phyloP scores from a whole-genome alignment of 2,113 vertebrate genomes.

The Ictidomys tridecemlineatus region DNA sequence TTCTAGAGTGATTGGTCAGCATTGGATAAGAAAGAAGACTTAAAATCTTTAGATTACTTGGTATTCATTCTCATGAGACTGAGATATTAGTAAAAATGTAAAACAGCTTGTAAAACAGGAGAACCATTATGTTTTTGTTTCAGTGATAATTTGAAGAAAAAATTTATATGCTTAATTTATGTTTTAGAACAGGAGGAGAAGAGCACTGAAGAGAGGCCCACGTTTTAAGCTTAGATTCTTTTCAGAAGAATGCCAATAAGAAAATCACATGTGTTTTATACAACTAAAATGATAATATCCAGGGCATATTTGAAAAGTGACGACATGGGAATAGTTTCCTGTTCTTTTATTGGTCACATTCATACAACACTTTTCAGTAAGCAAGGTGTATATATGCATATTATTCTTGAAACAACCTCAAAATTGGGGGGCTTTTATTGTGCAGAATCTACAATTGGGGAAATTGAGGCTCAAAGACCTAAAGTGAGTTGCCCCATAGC shows the following conservation, averaged over 20 bases:
- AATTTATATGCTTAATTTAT: neutral
- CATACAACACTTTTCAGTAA: neutral
- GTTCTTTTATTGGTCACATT: neutral
- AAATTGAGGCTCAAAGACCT: neutral
- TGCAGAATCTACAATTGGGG: neutral
- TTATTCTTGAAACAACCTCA: constrained; percentile 20
- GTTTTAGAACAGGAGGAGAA: neutral
- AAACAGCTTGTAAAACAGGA: neutral
- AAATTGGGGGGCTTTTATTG: neutral
- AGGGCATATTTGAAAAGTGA: neutral
- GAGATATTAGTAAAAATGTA: neutral
- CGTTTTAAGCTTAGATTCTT: neutral
- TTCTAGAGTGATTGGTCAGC: neutral
- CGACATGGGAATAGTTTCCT: neutral
- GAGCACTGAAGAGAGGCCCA: neutral
- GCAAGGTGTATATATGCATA: neutral
- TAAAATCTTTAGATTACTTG: neutral
- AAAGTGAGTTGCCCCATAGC: neutral
- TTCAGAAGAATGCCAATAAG: neutral
- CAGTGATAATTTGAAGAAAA: neutral
- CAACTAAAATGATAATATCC: neutral
- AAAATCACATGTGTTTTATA: neutral
- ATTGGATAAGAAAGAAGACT: neutral
- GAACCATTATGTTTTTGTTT: neutral
- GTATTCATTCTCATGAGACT: neutral